These are phyloP conservation scores for Laodelphax striatellus DNA, from an alignment of 1,140 invertebrate species.

Conservation along the genomic window DNA sequence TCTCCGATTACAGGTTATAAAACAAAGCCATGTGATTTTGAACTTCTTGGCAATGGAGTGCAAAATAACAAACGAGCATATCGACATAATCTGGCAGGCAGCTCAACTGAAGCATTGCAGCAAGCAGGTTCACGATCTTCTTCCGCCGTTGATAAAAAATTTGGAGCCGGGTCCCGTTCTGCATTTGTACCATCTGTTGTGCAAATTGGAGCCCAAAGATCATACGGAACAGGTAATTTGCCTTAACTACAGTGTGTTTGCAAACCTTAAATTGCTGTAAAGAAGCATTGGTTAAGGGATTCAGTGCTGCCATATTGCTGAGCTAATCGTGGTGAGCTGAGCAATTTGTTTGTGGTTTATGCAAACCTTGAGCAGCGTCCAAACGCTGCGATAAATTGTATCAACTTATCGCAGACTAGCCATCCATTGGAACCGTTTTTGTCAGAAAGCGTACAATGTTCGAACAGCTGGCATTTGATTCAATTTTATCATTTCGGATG, in stretches of 20 bases:
- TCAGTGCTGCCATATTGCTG: no score
- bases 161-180: conserved; percentile 74
- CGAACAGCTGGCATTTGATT: no score
- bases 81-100: conserved; percentile 87
- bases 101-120: conserved; percentile 89
- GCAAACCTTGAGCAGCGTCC: no score
- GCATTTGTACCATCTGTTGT: conserved; percentile 74
- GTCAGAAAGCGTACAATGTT: no score
- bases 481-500: no score
- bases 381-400: no score
- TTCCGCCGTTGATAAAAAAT: conserved; percentile 82
- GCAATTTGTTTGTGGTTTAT: no score
- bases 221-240: conserved; percentile 71
- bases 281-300: no score
- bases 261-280: no score
- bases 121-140: conserved; percentile 80
- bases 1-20: conserved; percentile 57
- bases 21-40: conserved; percentile 85
- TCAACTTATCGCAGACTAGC: no score
- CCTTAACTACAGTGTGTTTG: neutral
- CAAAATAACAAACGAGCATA: conserved; percentile 78
- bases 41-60: conserved; percentile 87
- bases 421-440: no score
- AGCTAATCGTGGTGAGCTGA: no score
- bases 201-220: conserved; percentile 73